phyloP scores from a whole-genome alignment of 2,113 vertebrate genomes.

The Nycticebus coucang region DNA sequence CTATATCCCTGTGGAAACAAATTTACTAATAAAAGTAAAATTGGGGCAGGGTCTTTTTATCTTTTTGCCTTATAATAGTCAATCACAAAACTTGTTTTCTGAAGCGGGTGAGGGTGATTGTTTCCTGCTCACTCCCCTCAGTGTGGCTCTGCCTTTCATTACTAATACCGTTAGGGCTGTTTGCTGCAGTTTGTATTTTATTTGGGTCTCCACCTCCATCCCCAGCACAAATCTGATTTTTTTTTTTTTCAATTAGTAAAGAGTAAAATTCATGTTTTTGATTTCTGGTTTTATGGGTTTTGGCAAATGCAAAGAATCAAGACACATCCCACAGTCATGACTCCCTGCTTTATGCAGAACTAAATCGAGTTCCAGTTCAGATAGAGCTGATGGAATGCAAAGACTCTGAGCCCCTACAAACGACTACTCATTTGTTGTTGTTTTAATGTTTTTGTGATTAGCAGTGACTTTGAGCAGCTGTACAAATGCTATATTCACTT shows the following conservation, averaged over 20 bases:
- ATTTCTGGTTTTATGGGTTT: neutral
- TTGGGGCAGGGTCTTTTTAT: neutral
- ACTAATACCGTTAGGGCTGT: neutral
- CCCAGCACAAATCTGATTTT: neutral
- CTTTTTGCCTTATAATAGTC: neutral
- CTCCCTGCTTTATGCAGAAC: neutral
- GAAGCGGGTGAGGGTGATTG: neutral
- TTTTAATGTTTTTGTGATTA: constrained; percentile 24
- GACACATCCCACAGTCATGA: neutral
- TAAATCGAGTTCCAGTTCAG: neutral
- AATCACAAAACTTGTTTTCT: neutral
- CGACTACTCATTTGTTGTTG: neutral
- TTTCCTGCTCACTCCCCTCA: neutral
- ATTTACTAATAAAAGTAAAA: neutral
- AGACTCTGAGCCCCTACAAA: neutral
- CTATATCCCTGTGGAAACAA: neutral
- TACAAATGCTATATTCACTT: neutral
- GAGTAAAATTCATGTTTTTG: neutral
- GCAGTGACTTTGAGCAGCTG: neutral
- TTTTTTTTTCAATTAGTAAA: neutral
- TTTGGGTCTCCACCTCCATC: neutral
- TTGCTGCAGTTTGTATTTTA: neutral
- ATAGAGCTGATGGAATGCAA: neutral
- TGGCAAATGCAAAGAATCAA: neutral
- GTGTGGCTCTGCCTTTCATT: neutral